Evolutionary conservation across 2,888 invertebrate species (phyloP).

Genomic region (Ctenicera cuprea): DNA sequence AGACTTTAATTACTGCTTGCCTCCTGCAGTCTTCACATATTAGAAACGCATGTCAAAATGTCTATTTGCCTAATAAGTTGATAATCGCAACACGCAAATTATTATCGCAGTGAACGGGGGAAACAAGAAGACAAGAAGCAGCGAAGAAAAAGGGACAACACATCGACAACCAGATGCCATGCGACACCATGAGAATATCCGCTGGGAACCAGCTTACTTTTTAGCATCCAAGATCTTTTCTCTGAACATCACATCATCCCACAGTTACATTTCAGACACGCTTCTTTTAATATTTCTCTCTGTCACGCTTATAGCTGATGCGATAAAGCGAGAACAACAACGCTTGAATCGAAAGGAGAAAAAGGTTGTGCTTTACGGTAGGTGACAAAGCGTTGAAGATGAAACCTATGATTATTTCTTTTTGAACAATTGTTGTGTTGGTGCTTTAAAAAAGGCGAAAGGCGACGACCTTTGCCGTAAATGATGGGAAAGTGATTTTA

Average conservation of each 20-base stretch:
- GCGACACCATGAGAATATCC: slow-evolving; percentile 70
- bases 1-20: not conserved
- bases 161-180: slow-evolving; percentile 67
- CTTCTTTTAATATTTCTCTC: slow-evolving; percentile 8
- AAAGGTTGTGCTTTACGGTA: slow-evolving; percentile 21
- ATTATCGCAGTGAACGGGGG: not conserved
- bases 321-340: not conserved
- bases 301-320: not conserved
- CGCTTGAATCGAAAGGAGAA: not conserved
- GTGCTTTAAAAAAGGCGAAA: slow-evolving; percentile 23
- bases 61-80: not conserved
- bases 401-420: slow-evolving; percentile 31
- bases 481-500: slow-evolving; percentile 6
- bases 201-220: slow-evolving; percentile 58
- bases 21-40: not conserved
- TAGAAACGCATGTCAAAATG: not conserved
- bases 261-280: slow-evolving; percentile 4
- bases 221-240: slow-evolving; percentile 37
- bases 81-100: not conserved
- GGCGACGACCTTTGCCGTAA: slow-evolving; percentile 16
- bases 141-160: slow-evolving; percentile 52
- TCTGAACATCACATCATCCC: slow-evolving; percentile 13
- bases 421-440: slow-evolving; percentile 11
- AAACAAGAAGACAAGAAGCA: slow-evolving; percentile 18
- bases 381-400: slow-evolving; percentile 34